A percentile compares a stretch with the other conserved stretches of the same genome.
phyloP scores from a whole-genome alignment of 2,888 invertebrate genomes.

The Drosophila villosipedis region DNA sequence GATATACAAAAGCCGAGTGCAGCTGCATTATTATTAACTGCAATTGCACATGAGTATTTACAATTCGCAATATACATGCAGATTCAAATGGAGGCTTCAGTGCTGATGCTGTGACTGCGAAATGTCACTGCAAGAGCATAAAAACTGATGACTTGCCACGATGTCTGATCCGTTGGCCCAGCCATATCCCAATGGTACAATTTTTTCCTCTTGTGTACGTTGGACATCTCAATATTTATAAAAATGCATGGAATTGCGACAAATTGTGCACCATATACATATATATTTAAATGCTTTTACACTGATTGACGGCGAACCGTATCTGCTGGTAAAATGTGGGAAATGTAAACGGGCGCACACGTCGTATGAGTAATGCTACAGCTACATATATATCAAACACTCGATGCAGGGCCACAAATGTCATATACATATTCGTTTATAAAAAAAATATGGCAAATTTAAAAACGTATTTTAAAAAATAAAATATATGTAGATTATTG shows the following conservation, averaged over 20 bases:
- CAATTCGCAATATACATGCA: slow-evolving; percentile 56
- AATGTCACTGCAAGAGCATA: slow-evolving; percentile 74
- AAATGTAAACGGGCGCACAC: slow-evolving; percentile 31
- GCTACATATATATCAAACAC: slow-evolving; percentile 30
- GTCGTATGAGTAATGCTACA: slow-evolving; percentile 74
- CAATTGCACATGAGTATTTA: slow-evolving; percentile 34
- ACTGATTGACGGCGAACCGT: slow-evolving; percentile 74
- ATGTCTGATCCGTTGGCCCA: slow-evolving; percentile 62
- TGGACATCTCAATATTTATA: slow-evolving; percentile 54
- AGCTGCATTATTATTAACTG: slow-evolving; percentile 60
- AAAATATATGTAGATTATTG: slow-evolving; percentile 4
- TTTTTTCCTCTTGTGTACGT: slow-evolving; percentile 33
- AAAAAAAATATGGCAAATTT: slow-evolving; percentile 1
- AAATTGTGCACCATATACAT: slow-evolving; percentile 42
- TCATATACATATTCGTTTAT: background rate
- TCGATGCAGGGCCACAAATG: slow-evolving; percentile 8
- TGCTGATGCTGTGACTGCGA: slow-evolving; percentile 35
- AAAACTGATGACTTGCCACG: slow-evolving; percentile 77
- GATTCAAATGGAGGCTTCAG: slow-evolving; percentile 26
- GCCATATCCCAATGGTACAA: slow-evolving; percentile 66
- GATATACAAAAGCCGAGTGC: slow-evolving; percentile 8
- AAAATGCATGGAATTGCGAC: slow-evolving; percentile 67
- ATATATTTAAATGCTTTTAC: slow-evolving; percentile 72
- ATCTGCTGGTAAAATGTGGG: slow-evolving; percentile 50
- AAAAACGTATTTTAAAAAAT: background rate